Percentiles rank a stretch among this genome's conserved stretches.
These are phyloP conservation scores for Papilio machaon DNA, from an alignment of 1,140 invertebrate species.

Conservation along the genomic window DNA sequence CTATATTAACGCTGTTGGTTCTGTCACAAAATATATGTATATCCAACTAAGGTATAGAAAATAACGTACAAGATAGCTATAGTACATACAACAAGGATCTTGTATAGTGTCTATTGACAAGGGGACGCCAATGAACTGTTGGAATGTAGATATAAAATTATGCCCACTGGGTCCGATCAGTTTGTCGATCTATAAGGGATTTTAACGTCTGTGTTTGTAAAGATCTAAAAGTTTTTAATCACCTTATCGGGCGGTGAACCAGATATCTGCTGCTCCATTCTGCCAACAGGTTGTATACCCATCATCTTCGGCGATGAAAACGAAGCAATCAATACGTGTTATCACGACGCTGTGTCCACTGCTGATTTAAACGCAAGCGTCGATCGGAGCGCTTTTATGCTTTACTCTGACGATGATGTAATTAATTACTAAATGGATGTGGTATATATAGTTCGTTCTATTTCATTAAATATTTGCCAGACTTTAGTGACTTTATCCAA, in stretches of 20 bases:
- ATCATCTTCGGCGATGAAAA: slow-evolving; percentile 28
- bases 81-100: too few relatives aligned
- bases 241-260: slow-evolving; percentile 59
- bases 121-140: too few relatives aligned
- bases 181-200: too few relatives aligned
- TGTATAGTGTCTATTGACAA: too few relatives aligned
- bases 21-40: too few relatives aligned
- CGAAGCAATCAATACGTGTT: background rate
- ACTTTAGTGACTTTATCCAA: too few relatives aligned
- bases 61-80: too few relatives aligned
- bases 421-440: background rate
- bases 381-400: slow-evolving; percentile 6
- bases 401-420: background rate
- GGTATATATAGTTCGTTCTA: background rate
- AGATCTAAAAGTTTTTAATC: slow-evolving; percentile 12
- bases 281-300: slow-evolving; percentile 34
- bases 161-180: too few relatives aligned
- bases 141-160: too few relatives aligned
- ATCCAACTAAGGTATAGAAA: too few relatives aligned
- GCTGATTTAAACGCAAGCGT: slow-evolving; percentile 4
- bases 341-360: background rate
- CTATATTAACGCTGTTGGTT: too few relatives aligned
- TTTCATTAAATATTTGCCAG: background rate
- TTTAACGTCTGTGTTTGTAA: too few relatives aligned
- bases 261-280: slow-evolving; percentile 44